A percentile compares a stretch with the other conserved stretches of the same genome.
These are phyloP conservation scores for Manacus vitellinus DNA, from an alignment of 2,113 vertebrate species.

Conservation along the genomic window DNA sequence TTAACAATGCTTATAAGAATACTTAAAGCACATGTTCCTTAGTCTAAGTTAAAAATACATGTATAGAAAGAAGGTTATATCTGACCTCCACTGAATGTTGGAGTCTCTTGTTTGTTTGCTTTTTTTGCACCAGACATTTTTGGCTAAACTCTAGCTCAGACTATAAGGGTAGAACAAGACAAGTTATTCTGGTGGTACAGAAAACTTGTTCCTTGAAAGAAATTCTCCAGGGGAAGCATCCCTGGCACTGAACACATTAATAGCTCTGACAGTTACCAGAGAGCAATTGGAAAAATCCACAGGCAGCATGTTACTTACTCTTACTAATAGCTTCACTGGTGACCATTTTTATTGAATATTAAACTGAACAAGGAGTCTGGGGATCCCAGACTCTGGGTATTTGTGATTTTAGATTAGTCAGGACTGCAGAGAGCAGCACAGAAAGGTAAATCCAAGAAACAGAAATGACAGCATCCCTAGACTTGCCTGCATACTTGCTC, in stretches of 20 bases:
- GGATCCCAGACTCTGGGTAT: neutral
- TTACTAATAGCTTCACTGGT: constrained; percentile 3
- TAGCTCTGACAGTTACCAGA: constrained; percentile 31
- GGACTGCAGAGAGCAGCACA: neutral
- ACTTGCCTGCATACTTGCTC: neutral
- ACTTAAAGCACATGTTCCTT: neutral
- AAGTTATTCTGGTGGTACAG: neutral
- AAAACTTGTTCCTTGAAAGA: constrained; percentile 4
- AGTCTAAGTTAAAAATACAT: neutral
- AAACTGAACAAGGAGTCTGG: neutral
- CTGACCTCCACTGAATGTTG: neutral
- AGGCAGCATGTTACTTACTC: constrained; percentile 5
- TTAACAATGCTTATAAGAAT: neutral
- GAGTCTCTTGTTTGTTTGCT: neutral
- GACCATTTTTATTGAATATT: constrained; percentile 33
- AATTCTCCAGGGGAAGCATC: constrained; percentile 41
- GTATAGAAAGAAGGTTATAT: neutral
- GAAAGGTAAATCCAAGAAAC: constrained; percentile 17
- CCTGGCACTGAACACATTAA: constrained; percentile 4
- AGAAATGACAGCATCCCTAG: neutral
- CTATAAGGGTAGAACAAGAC: neutral
- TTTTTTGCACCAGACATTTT: neutral
- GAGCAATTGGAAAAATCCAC: constrained; percentile 35
- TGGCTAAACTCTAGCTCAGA: neutral
- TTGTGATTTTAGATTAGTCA: constrained; percentile 16